phyloP scores from a whole-genome alignment of 2,888 invertebrate genomes.

The Incurvaria masculella region DNA sequence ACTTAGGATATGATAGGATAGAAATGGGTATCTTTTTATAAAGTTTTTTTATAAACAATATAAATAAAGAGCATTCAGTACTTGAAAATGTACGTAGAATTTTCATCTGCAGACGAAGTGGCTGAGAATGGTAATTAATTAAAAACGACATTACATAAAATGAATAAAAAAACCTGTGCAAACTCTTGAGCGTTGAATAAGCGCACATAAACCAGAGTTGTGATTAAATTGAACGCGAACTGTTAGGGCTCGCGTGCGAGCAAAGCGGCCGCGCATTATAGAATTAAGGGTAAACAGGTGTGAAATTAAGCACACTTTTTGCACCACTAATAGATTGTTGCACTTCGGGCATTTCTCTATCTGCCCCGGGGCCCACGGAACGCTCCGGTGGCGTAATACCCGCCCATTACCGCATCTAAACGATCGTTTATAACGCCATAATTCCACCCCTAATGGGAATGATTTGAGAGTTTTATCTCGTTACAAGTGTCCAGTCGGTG shows the following conservation, averaged over 20 bases:
- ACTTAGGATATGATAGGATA: no score
- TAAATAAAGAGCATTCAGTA: no score
- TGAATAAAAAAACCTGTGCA: no score
- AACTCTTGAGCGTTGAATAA: no score
- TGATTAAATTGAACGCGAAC: slow-evolving; percentile 2
- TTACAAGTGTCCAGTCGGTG: slow-evolving; percentile 45
- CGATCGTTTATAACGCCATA: slow-evolving; percentile 48
- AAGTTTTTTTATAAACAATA: no score
- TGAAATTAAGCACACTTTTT: slow-evolving; percentile 53
- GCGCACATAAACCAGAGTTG: no score
- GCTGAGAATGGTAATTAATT: no score
- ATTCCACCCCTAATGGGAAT: slow-evolving; percentile 53
- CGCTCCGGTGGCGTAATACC: slow-evolving; percentile 32
- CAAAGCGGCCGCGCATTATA: slow-evolving; percentile 42
- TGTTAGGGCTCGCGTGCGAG: slow-evolving; percentile 31
- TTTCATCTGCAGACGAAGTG: no score
- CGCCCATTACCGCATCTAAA: slow-evolving; percentile 42
- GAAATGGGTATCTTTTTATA: no score
- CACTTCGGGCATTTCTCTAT: slow-evolving; percentile 30
- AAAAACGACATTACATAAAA: no score
- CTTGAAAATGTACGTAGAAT: no score
- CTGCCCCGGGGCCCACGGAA: slow-evolving; percentile 29
- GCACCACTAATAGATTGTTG: slow-evolving; percentile 42
- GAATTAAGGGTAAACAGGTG: slow-evolving; percentile 53
- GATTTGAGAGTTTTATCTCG: slow-evolving; percentile 48